These are phyloP conservation scores for Tichodroma muraria DNA, from an alignment of 2,113 vertebrate species.

Conservation along the genomic window DNA sequence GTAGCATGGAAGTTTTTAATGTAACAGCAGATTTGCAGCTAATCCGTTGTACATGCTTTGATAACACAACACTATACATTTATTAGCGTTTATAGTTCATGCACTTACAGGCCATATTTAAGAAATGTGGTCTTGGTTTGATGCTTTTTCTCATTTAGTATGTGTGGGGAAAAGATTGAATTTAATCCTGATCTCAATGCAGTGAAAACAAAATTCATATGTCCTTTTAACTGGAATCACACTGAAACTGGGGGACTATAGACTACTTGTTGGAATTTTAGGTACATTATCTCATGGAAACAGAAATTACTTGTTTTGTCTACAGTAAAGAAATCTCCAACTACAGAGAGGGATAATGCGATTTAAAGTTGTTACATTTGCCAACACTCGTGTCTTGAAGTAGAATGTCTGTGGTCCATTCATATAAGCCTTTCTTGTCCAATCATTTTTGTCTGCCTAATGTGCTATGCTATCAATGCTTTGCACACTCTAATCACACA, in stretches of 20 bases:
- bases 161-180: not conserved
- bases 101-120: not conserved
- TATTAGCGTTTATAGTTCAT: not conserved
- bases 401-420: fast-evolving
- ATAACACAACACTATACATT: not conserved
- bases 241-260: not conserved
- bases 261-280: not conserved
- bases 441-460: not conserved
- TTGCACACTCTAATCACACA: not conserved
- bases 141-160: not conserved
- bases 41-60: not conserved
- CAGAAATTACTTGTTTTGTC: not conserved
- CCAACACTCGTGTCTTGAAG: not conserved
- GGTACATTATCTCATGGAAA: not conserved
- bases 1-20: not conserved
- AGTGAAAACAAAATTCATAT: not conserved
- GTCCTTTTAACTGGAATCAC: not conserved
- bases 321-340: not conserved
- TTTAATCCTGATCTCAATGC: not conserved
- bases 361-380: not conserved
- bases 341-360: not conserved
- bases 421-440: not conserved
- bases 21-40: not conserved
- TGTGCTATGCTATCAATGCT: not conserved
- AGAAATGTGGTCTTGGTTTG: not conserved